Evolutionary conservation across 2,113 vertebrate species (phyloP), one percentile per base, ranked within the genome.

Genomic region (Plectropomus leopardus): DNA sequence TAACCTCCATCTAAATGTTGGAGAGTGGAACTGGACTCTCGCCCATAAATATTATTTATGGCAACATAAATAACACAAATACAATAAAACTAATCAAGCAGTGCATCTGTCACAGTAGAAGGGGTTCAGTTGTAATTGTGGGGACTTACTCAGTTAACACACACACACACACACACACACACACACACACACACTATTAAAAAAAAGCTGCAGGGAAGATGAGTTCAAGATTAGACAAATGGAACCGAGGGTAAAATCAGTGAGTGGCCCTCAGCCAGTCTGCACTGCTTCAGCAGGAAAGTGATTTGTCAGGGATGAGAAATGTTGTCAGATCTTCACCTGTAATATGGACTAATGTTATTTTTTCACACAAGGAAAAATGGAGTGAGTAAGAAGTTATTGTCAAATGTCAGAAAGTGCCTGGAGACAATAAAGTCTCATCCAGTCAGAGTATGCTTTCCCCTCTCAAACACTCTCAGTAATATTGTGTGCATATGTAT

Each of bases 351-450:
- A 26, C 16, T 13, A 16, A 54, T 82, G 32, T 68, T 24, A 26
- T 68, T 83, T 83, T 59, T 54, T 11, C 30, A 36, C 17, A 57
- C 10, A 57, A 72, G 23, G 23, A 47, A 58, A 66, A 65, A 53
- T 30, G 5, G n/a, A 51, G 28, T 1, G 36, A 32, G 24, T 32
- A 72, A 36, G 15, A 53, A 81, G 34, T 73, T 80, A 85, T 77
- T 79, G 79, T 63, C 10, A 61, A 87, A 72, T 73, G 50, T 58
- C 10, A 45, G 10, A 71, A 74, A 80, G 47, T 74, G 34, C 61
- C 53, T 30, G 8, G 42, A 73, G 53, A 69, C 47, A 72, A 75
- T 85, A 67, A 88, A 73, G 65, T 76, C 13, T 86, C 57, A 86
- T 67, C 23, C 50, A 72, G 66, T 76, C 70, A 54, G 66, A 83